These are phyloP conservation scores for Sinhomidia bicolor DNA, from an alignment of 2,888 invertebrate genomes.

Conservation along the genomic window DNA sequence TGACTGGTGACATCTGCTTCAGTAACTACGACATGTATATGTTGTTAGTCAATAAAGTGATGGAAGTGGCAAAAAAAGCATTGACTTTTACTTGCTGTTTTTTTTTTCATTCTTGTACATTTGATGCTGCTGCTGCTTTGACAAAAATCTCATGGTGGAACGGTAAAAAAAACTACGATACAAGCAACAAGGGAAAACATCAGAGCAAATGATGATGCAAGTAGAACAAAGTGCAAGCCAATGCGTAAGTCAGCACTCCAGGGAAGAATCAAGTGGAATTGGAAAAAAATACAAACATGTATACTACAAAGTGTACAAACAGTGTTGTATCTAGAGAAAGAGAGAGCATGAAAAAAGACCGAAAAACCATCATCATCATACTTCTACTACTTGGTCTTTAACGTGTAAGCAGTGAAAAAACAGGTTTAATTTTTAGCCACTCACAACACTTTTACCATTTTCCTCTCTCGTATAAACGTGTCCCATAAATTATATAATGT, in stretches of 20 bases:
- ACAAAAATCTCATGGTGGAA: constrained; percentile 8
- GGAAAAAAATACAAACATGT: constrained; percentile 65
- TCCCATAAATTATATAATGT: constrained; percentile 49
- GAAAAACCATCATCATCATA: background rate
- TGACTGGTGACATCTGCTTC: too few relatives aligned
- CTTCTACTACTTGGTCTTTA: background rate
- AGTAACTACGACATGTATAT: background rate
- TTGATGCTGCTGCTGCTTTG: constrained; percentile 20
- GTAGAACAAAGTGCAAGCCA: constrained; percentile 72
- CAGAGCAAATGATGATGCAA: constrained; percentile 58
- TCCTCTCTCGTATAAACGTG: background rate
- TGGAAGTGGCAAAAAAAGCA: constrained; percentile 5
- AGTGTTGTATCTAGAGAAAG: background rate
- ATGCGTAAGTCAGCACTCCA: constrained; percentile 75
- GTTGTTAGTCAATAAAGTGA: background rate
- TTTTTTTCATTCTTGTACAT: background rate
- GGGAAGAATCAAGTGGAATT: constrained; percentile 74
- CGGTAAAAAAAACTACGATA: constrained; percentile 23
- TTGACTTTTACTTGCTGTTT: background rate
- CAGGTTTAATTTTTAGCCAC: constrained; percentile 18
- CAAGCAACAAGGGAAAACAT: constrained; percentile 22
- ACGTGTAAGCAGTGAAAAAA: background rate
- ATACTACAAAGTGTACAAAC: background rate
- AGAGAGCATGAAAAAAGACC: background rate
- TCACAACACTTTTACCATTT: background rate